A percentile compares a stretch with the other conserved stretches of the same genome.
These are phyloP conservation scores for Ostrea edulis DNA, from an alignment of 1,140 invertebrate species.

Conservation along the genomic window DNA sequence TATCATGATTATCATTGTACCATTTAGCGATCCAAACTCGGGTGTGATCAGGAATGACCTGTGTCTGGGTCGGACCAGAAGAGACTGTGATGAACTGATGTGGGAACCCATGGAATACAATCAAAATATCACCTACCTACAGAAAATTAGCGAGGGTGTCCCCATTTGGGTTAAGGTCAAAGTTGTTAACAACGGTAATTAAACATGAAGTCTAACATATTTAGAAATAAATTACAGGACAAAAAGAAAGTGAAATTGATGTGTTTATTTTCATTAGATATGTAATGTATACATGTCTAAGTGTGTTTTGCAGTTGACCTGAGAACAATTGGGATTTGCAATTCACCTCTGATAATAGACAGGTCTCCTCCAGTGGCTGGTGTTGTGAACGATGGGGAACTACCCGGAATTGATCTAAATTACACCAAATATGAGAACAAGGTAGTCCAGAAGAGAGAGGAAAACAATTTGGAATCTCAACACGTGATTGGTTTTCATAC, in stretches of 20 bases:
- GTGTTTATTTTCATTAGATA: neutral
- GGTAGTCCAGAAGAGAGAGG: slow-evolving; percentile 25
- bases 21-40: slow-evolving; percentile 66
- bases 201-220: neutral
- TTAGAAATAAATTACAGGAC: no score
- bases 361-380: slow-evolving; percentile 59
- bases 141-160: slow-evolving; percentile 62
- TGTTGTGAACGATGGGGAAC: slow-evolving; percentile 62
- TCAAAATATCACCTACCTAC: slow-evolving; percentile 31
- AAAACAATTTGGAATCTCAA: neutral
- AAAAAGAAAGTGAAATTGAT: neutral
- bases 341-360: slow-evolving; percentile 63
- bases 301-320: slow-evolving; percentile 58
- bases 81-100: slow-evolving; percentile 58
- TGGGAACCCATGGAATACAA: slow-evolving; percentile 52
- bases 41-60: slow-evolving; percentile 58
- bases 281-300: neutral
- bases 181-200: slow-evolving; percentile 65
- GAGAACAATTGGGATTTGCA: slow-evolving; percentile 54
- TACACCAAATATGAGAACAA: slow-evolving; percentile 58
- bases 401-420: slow-evolving; percentile 52
- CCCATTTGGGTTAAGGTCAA: slow-evolving; percentile 66
- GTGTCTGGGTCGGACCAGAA: slow-evolving; percentile 63
- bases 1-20: neutral
- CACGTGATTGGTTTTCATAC: neutral